phyloP scores from a whole-genome alignment of 2,113 vertebrate species.

The Gambusia affinis region DNA sequence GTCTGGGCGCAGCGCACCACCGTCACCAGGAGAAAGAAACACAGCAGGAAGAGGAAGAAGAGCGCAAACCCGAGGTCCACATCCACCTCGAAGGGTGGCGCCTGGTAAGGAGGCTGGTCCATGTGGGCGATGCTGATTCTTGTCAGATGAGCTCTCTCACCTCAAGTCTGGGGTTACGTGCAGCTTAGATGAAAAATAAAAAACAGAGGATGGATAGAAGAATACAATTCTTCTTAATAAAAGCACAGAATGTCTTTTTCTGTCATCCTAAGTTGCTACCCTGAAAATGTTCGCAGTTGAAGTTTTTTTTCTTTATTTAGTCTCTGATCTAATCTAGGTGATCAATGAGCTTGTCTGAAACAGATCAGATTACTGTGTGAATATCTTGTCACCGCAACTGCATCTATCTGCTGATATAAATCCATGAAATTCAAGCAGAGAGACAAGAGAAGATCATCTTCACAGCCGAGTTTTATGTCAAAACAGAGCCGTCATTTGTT shows the following conservation, averaged over 20 bases:
- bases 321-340: not conserved
- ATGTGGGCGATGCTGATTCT: constrained; percentile 43
- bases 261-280: not conserved
- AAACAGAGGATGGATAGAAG: not conserved
- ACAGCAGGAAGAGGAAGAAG: constrained; percentile 81
- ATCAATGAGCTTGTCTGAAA: not conserved
- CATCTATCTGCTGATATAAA: no score
- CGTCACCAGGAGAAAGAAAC: constrained; percentile 80
- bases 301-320: not conserved
- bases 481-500: no score
- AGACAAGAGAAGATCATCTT: no score
- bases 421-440: no score
- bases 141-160: constrained; percentile 7
- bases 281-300: no score
- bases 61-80: constrained; percentile 84
- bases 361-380: no score
- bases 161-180: not conserved
- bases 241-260: not conserved
- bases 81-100: constrained; percentile 70
- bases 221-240: not conserved
- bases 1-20: constrained; percentile 83
- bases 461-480: no score
- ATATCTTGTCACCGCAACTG: no score
- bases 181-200: constrained; percentile 3
- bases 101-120: constrained; percentile 57